Conservation (phyloP, 2,888 invertebrate species). For the Rhagonycha fulva region DNA sequence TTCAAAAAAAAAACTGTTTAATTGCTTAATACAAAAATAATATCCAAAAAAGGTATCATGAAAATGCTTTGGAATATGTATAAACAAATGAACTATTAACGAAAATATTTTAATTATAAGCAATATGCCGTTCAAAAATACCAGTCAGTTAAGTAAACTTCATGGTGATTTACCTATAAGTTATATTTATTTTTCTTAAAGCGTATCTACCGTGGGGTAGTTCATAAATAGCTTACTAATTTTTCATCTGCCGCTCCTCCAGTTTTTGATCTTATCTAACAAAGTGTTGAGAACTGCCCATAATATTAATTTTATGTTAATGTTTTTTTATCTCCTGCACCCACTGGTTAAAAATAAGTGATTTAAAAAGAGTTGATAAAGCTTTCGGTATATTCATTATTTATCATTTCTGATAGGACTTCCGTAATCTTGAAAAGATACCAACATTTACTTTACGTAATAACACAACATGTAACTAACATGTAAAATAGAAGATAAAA, state of each 20-base stretch:
- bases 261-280: not conserved
- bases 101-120: not conserved
- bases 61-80: not conserved
- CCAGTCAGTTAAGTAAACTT: not conserved
- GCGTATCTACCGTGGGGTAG: not conserved
- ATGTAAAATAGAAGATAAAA: too few species aligned
- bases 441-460: too few species aligned
- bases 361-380: not conserved
- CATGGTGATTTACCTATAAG: conserved; percentile 6
- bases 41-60: not conserved
- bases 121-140: not conserved
- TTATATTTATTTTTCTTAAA: conserved; percentile 17
- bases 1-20: too few species aligned
- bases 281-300: not conserved
- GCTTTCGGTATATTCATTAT: too few species aligned
- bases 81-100: not conserved
- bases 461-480: too few species aligned
- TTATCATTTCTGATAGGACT: too few species aligned
- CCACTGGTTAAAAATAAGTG: not conserved
- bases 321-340: not conserved
- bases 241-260: not conserved
- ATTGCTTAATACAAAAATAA: not conserved
- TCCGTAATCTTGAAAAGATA: too few species aligned
- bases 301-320: not conserved
- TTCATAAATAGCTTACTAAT: conserved; percentile 21